phyloP scores from a whole-genome alignment of 1,140 invertebrate species.

The Drosophila parabipectinata region DNA sequence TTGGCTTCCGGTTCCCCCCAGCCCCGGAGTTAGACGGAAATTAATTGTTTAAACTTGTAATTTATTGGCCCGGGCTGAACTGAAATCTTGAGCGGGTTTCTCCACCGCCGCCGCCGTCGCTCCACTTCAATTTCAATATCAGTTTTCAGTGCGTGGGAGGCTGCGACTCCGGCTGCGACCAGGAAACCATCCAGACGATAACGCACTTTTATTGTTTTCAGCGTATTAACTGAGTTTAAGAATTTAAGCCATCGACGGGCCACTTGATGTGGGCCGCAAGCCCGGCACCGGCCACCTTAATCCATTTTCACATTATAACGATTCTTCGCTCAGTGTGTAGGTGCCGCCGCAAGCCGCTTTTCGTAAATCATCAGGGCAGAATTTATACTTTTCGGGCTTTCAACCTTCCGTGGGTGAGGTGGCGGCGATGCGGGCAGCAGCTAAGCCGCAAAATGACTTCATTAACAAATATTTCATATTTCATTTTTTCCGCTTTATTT shows the following conservation, averaged over 20 bases:
- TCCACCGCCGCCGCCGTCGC: not conserved
- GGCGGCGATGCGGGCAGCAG: constrained; percentile 37
- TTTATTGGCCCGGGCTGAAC: constrained; percentile 67
- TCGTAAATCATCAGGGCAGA: constrained; percentile 34
- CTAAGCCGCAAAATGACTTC: constrained; percentile 81
- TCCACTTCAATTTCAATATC: constrained; percentile 10
- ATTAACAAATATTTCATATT: constrained; percentile 73
- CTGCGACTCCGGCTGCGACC: constrained; percentile 11
- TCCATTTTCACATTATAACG: constrained; percentile 28
- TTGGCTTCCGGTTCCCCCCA: constrained; percentile 40
- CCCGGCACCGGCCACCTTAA: constrained; percentile 3
- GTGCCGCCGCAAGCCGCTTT: constrained; percentile 20
- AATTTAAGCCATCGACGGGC: constrained; percentile 39
- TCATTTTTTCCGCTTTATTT: constrained; percentile 39
- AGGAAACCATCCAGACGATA: constrained; percentile 62
- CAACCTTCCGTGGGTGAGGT: constrained; percentile 38
- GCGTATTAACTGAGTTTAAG: constrained; percentile 38
- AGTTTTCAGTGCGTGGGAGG: constrained; percentile 41
- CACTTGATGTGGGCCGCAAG: constrained; percentile 22
- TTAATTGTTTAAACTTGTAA: constrained; percentile 74
- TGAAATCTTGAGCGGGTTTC: constrained; percentile 33
- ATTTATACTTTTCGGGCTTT: constrained; percentile 43
- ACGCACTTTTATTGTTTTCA: constrained; percentile 43
- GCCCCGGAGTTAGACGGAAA: constrained; percentile 53
- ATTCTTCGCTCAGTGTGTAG: constrained; percentile 34